Evolutionary conservation across 2,888 invertebrate genomes (phyloP), one percentile per base, ranked within the genome.

Genomic region (Athalia cordata): DNA sequence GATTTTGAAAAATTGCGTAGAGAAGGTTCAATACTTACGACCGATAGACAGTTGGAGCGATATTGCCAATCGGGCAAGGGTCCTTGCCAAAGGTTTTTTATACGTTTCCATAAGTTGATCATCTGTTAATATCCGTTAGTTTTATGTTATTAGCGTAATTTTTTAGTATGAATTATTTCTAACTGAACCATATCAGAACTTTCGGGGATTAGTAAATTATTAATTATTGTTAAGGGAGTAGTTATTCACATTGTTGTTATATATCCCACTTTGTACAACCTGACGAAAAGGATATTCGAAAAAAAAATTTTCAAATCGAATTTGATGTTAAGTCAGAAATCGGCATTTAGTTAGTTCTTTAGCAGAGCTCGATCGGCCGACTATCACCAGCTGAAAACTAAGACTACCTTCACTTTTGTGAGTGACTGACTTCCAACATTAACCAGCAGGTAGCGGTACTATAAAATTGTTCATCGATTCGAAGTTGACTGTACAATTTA

Each of bases 21-120:
- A 43, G 15, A 29, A 77, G 66, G 77, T 70, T 64, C 50, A 78
- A 61, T 84, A 92, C 94, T 95, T 93, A 95, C 95, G 93, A 91
- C 92, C 91, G 81, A 94, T 92, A 89, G 94, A 93, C 91, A 93
- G 92, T 88, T 93, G 93, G 81, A 95, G 93, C 89, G 94, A 93
- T 84, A 92, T 92, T 81, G 93, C 92, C 86, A 95, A 92, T 84
- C 93, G 91, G 8, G 93, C 91, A 82, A 95, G 92, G 81, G 93
- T 92, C 84, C 91, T 91, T 86, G 94, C 92, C 85, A 95, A 91
- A 81, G 92, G 91, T 79, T 90, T 89, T 89, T 94, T 94, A 91
- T 93, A 93, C 77, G 92, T 92, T 89, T 91, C 91, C 91, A 94
- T 93, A 85, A 88, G 82, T 82, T 81, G 84, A 85, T 87, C 86